Percentiles rank a stretch among this genome's conserved stretches.
phyloP scores from a whole-genome alignment of 2,113 vertebrate genomes.

The Hippocampus barbouri region DNA sequence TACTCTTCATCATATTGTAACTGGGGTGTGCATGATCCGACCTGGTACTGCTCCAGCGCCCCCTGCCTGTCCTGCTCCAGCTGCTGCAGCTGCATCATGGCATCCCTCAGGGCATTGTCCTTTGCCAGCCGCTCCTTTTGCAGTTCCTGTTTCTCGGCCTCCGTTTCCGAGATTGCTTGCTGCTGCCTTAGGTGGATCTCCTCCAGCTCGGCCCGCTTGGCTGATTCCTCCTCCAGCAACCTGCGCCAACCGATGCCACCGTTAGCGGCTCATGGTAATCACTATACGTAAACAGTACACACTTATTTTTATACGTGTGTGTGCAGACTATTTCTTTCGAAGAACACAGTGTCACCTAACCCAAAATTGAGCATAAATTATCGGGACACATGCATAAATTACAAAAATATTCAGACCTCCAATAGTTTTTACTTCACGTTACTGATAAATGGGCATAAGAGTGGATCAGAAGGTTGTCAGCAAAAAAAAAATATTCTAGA shows the following conservation, averaged over 20 bases:
- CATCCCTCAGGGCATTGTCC: constrained; percentile 82
- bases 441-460: too few species aligned
- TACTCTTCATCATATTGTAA: background rate
- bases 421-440: too few species aligned
- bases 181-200: constrained; percentile 88
- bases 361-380: too few species aligned
- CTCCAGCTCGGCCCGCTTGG: constrained; percentile 86
- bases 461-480: too few species aligned
- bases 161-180: constrained; percentile 82
- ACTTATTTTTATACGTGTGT: too few species aligned
- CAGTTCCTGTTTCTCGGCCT: constrained; percentile 91
- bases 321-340: too few species aligned
- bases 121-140: constrained; percentile 81
- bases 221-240: constrained; percentile 87
- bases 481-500: too few species aligned
- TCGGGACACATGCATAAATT: too few species aligned
- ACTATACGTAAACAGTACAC: too few species aligned
- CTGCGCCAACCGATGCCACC: constrained; percentile 55
- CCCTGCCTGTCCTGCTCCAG: constrained; percentile 84
- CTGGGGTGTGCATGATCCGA: constrained; percentile 37
- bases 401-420: too few species aligned
- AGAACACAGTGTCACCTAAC: too few species aligned
- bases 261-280: background rate
- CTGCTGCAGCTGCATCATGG: constrained; percentile 85
- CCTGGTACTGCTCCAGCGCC: constrained; percentile 90